Base-by-base conservation (phyloP, 1,140 invertebrate genomes). In the Trinorchestia longiramus region DNA sequence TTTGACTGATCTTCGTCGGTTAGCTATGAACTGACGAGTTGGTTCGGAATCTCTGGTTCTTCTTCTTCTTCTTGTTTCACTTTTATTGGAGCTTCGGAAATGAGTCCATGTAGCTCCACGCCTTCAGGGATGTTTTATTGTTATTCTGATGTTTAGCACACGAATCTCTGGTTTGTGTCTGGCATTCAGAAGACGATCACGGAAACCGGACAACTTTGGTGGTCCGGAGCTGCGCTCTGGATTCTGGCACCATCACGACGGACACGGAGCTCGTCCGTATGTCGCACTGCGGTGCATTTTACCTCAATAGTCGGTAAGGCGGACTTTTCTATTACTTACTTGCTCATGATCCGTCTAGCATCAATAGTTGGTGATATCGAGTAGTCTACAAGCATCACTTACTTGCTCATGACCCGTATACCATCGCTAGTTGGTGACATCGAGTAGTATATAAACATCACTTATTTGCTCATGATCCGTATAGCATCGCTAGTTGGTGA, bases 191-290 rank as follows among this genome's bases (percentile, higher is more conserved):
- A 47, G 92, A 94, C 44, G 92, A 94, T 4, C 92, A 94, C 43
- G 92, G 92, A 43, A 94, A 94, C 40, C 92, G 19, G 92, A 94
- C 92, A 23, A 47, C 92, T 45, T 44, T 99, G 97, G 98, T 98
- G 15, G 98, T 99, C 11, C 98, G 99, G 53, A 98, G 98, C 43
- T 99, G 99, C 97, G 99, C 98, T n/a, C 97, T 99, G 97, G 99
- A 99, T 97, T 99, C 98, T 97, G 99, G 99, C 0, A 99, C 99
- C 0, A 98, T 99, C 6, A 99, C 99, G 77, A 99, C 98, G 0
- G 99, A 99, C 97, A 99, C 99, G 0, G 99, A 99, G 97, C 98
- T 99, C 77, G 98, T 99, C 90, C 97, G 99, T 96, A 99, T 99
- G 98, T 99, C 99, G 44, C 99, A 99, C 97, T 99, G 99, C 97